Conservation (phyloP, 2,888 invertebrate genomes). For the Trichogramma dendrolimi region DNA sequence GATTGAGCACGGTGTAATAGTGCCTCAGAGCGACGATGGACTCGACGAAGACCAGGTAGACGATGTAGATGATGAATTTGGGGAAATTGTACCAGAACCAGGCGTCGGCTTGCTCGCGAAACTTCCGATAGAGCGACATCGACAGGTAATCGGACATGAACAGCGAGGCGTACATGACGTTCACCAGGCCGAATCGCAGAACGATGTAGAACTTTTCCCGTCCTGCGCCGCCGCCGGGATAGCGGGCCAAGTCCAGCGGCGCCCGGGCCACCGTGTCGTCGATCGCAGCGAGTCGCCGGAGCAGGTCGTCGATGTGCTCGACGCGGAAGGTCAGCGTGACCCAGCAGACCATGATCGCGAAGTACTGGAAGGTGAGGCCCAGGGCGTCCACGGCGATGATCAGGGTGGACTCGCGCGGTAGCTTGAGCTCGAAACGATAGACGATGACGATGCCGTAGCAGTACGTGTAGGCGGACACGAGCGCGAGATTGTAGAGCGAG, state of each 20-base stretch:
- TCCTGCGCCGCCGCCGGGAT: too few relatives aligned
- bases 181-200: background rate
- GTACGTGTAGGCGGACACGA: background rate
- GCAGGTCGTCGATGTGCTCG: background rate
- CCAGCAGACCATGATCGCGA: conserved; percentile 11
- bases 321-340: background rate
- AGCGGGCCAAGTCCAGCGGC: background rate
- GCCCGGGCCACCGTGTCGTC: background rate
- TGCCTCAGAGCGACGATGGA: conserved; percentile 5
- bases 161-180: conserved; percentile 4
- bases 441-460: conserved; percentile 4
- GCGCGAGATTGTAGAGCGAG: background rate
- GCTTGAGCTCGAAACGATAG: conserved; percentile 6
- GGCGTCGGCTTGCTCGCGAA: conserved; percentile 15
- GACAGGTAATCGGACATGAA: conserved; percentile 9
- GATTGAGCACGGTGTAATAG: conserved; percentile 8
- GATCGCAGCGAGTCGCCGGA: background rate
- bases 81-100: conserved; percentile 15
- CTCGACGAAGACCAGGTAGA: conserved; percentile 11
- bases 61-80: conserved; percentile 12
- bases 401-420: conserved; percentile 15
- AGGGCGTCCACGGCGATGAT: conserved; percentile 12
- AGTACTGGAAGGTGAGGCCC: conserved; percentile 17
- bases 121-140: conserved; percentile 4
- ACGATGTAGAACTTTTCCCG: background rate